Conservation (phyloP, 2,113 vertebrate genomes). For the Dasyurus viverrinus region DNA sequence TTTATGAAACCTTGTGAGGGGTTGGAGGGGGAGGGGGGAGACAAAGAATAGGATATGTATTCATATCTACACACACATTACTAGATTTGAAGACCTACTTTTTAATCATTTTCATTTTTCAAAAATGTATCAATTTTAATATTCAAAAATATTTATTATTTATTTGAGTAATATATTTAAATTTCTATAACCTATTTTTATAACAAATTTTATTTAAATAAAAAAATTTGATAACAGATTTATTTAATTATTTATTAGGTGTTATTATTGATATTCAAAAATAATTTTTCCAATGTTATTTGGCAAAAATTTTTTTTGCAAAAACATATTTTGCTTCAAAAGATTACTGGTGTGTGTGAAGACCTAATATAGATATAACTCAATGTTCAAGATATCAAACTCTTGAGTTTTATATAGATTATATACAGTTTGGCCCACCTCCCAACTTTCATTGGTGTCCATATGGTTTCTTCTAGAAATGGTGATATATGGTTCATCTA, state of each 20-base stretch:
- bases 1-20: conserved; percentile 17
- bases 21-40: accelerated
- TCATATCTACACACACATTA: neutral
- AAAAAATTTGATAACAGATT: no score
- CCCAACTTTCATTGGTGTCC: neutral
- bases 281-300: neutral
- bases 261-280: no score
- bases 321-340: neutral
- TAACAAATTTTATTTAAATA: no score
- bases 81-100: neutral
- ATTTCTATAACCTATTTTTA: no score
- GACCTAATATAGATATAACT: neutral
- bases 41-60: neutral
- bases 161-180: no score
- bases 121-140: neutral
- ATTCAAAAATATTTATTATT: neutral
- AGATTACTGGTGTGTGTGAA: neutral
- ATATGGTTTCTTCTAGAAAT: neutral
- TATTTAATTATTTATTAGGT: no score
- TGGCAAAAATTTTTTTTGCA: neutral
- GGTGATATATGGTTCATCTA: neutral
- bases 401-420: neutral
- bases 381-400: neutral
- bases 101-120: neutral
- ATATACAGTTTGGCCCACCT: neutral